A percentile compares a stretch with the other conserved stretches of the same genome.
phyloP scores from a whole-genome alignment of 1,140 invertebrate genomes.

The Cydia splendana region DNA sequence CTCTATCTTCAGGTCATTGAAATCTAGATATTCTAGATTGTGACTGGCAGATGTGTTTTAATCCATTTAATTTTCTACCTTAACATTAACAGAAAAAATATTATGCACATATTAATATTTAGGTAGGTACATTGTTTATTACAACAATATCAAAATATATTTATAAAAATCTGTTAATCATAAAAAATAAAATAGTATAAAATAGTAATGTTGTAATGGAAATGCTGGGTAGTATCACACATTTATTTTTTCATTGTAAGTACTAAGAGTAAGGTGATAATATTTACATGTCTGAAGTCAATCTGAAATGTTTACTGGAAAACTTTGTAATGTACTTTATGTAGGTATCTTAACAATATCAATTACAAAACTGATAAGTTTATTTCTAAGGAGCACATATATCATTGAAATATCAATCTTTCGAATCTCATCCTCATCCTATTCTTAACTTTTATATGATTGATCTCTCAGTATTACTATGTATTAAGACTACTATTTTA shows the following conservation, averaged over 20 bases:
- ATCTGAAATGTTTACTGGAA: neutral
- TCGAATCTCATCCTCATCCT: constrained; percentile 29
- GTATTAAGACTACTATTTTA: neutral
- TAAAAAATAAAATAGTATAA: too few relatives aligned
- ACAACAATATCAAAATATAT: too few relatives aligned
- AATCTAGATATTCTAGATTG: too few relatives aligned
- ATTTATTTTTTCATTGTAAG: neutral
- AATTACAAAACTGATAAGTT: neutral
- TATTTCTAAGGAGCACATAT: neutral
- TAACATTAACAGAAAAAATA: too few relatives aligned
- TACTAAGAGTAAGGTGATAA: neutral
- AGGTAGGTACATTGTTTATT: too few relatives aligned
- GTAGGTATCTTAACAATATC: neutral
- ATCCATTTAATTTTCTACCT: too few relatives aligned
- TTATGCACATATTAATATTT: too few relatives aligned
- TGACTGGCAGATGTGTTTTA: too few relatives aligned
- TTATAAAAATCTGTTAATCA: too few relatives aligned
- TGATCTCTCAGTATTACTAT: constrained; percentile 12
- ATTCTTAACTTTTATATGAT: constrained; percentile 24
- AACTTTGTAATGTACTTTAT: neutral
- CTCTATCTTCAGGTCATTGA: too few relatives aligned
- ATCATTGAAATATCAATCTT: constrained; percentile 6
- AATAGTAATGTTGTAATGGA: too few relatives aligned
- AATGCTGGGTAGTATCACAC: neutral
- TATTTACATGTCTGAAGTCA: neutral